Conservation (phyloP, 2,113 vertebrate species). For the Haemorhous mexicanus region DNA sequence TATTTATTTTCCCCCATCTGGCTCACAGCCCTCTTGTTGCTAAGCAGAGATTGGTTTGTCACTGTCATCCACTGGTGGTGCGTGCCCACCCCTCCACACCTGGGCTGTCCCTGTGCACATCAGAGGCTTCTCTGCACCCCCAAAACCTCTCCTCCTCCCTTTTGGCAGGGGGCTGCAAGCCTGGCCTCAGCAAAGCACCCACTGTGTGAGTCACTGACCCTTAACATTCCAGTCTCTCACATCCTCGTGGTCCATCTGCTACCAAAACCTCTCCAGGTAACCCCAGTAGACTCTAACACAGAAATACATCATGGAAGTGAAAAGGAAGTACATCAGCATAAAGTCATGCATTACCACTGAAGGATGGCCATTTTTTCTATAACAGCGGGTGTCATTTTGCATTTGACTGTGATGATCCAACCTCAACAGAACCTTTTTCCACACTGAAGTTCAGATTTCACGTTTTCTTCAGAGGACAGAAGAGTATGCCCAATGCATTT, state of each 20-base stretch:
- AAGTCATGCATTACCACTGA: background rate
- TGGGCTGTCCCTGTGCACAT: background rate
- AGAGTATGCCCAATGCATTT: background rate
- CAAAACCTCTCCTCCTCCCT: background rate
- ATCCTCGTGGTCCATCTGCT: background rate
- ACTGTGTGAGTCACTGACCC: background rate
- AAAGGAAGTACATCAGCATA: background rate
- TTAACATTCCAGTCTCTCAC: background rate
- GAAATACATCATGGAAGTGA: background rate
- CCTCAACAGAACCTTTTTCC: background rate
- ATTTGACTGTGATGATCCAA: background rate
- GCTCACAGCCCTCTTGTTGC: background rate
- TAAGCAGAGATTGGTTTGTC: background rate
- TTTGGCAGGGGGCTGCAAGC: no score
- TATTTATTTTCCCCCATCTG: background rate
- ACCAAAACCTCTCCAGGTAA: background rate
- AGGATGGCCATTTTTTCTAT: background rate
- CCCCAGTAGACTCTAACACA: background rate
- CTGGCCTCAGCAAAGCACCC: background rate
- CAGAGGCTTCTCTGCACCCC: background rate
- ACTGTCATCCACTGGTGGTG: fast-evolving
- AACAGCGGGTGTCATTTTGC: background rate
- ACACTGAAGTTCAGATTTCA: background rate
- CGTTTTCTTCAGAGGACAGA: background rate
- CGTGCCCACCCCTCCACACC: no score